Evolutionary conservation across 2,888 invertebrate species (phyloP).

Genomic region (Scelioninae gen. 2): DNA sequence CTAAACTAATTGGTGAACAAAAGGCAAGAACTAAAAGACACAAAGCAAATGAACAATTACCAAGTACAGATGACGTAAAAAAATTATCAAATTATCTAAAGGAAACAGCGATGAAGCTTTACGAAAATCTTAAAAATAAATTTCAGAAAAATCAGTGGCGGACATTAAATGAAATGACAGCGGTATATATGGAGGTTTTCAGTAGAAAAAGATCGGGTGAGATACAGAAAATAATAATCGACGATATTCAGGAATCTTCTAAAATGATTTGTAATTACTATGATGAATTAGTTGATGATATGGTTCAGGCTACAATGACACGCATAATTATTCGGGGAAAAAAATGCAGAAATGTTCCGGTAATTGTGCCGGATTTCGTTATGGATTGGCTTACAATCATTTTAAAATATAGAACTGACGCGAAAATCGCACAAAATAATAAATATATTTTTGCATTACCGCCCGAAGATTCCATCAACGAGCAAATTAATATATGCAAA

Average conservation of each 20-base stretch:
- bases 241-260: neutral
- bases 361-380: neutral
- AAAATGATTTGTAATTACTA: neutral
- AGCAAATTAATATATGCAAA: constrained; percentile 16
- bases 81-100: constrained; percentile 7
- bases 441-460: constrained; percentile 10
- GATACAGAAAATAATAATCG: neutral
- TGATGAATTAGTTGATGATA: neutral
- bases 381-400: constrained; percentile 14
- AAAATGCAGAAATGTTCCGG: constrained; percentile 10
- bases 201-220: constrained; percentile 26
- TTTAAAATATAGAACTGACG: constrained; percentile 1
- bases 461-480: neutral
- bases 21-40: constrained; percentile 1
- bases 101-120: neutral
- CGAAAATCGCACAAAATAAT: neutral
- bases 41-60: constrained; percentile 26
- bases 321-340: constrained; percentile 23
- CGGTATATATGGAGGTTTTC: constrained; percentile 16
- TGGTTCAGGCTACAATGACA: neutral
- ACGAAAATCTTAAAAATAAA: neutral
- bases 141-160: neutral
- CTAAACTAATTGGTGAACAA: constrained; percentile 29
- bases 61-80: neutral
- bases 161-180: constrained; percentile 8